phyloP scores from a whole-genome alignment of 2,888 invertebrate species.

The Nemoura dubitans region DNA sequence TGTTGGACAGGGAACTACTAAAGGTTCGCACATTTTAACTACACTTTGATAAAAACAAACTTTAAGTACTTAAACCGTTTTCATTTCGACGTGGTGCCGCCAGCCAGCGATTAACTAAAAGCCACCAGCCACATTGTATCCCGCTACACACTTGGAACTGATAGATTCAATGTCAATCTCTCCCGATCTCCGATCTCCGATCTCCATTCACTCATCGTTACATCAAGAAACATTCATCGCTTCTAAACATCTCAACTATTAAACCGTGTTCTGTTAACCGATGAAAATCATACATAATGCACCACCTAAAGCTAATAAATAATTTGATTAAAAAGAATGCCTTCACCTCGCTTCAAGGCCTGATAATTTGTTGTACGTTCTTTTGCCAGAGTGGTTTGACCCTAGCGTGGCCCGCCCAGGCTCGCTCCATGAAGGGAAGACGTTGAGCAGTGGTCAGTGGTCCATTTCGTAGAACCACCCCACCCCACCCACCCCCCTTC shows the following conservation, averaged over 20 bases:
- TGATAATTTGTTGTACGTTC: not conserved
- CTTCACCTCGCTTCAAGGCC: not conserved
- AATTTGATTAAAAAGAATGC: not conserved
- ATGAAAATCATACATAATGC: constrained; percentile 21
- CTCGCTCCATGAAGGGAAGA: not conserved
- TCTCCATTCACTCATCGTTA: constrained; percentile 18
- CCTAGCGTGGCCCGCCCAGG: not conserved
- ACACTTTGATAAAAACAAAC: constrained; percentile 55
- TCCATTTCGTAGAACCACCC: not conserved
- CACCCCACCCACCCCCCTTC: too few species aligned
- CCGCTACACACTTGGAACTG: not conserved
- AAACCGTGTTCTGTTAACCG: constrained; percentile 28
- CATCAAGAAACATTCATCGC: constrained; percentile 32
- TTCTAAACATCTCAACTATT: constrained; percentile 23
- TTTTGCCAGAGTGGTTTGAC: not conserved
- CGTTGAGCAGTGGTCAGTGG: not conserved
- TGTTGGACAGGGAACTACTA: constrained; percentile 66
- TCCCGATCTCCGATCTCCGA: too few species aligned
- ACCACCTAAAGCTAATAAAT: constrained; percentile 29
- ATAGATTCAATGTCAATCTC: constrained; percentile 28
- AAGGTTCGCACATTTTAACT: constrained; percentile 68
- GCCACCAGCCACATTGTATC: constrained; percentile 1
- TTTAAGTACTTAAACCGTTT: constrained; percentile 50
- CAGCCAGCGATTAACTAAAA: constrained; percentile 19
- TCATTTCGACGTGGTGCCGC: constrained; percentile 27